These are phyloP conservation scores for Pelecanoides urinatrix DNA, from an alignment of 2,113 vertebrate genomes.

Conservation along the genomic window DNA sequence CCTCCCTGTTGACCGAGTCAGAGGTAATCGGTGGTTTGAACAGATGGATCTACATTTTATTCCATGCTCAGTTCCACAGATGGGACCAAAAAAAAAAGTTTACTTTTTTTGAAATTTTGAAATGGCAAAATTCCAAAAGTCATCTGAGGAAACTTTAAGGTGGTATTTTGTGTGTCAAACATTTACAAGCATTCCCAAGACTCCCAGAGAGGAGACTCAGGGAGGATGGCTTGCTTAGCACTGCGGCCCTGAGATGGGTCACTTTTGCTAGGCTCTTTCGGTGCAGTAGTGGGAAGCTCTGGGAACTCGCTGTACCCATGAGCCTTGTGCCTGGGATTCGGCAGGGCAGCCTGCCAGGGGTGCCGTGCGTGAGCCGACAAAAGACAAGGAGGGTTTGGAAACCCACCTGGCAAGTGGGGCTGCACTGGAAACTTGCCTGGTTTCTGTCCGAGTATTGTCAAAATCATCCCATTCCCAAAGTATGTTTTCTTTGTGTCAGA, in stretches of 20 bases:
- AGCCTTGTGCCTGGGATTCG: neutral
- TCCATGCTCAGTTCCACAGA: neutral
- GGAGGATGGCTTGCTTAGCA: neutral
- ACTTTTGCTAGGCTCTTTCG: neutral
- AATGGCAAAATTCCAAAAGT: neutral
- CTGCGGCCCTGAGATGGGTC: neutral
- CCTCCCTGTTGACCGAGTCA: neutral
- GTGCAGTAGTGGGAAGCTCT: neutral
- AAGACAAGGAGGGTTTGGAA: slow-evolving; percentile 18
- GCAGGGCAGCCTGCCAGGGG: slow-evolving; percentile 18
- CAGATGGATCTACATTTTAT: neutral
- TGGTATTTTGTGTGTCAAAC: neutral
- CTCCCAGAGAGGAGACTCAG: neutral
- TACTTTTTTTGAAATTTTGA: neutral
- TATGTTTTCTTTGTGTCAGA: neutral
- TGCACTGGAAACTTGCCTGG: slow-evolving; percentile 18
- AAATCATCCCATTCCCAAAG: slow-evolving; percentile 20
- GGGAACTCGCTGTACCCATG: neutral
- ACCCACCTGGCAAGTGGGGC: slow-evolving; percentile 38
- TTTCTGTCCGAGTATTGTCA: slow-evolving; percentile 36
- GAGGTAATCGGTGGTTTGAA: neutral
- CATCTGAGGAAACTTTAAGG: neutral
- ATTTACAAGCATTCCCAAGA: neutral
- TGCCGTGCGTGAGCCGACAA: neutral
- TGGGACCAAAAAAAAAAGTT: neutral